Base-by-base conservation (phyloP, 2,113 vertebrate genomes). In the Ia io region DNA sequence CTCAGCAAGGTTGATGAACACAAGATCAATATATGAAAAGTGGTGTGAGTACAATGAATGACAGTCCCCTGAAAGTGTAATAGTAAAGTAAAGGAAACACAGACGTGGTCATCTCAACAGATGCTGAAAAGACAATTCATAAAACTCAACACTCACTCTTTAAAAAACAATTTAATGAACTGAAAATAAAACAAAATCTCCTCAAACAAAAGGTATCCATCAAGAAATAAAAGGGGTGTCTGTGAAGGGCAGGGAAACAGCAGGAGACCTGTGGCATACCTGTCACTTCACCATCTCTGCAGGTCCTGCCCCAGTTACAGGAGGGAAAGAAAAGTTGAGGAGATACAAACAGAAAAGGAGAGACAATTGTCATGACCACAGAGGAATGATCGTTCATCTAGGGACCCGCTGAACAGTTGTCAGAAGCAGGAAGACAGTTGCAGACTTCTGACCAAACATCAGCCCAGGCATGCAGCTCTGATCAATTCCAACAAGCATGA, bases 401-500 rank as follows among this genome's bases (percentile, higher is more conserved):
- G 25, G 35, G 11, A 13, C 0, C 25, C 32, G 3, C 42, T 2
- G 44, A 9, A 10, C 22, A 18, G 9, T 1, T 10, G 28, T 25
- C 0, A 4, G 23, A 2, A 22, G 44, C 30, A 44, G 1, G 16
- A 13, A 20, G 42, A 4, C 44, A 1, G 20, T 40, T 2, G 32
- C 4, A 13, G 47, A 8, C 7, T 4, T 2, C 4, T 6, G 18
- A 51, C 10, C 4, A 49, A 32, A 16, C 5, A 20, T 1, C 32
- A 12, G 16, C n/a, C 53, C 74, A 6, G 30, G 65, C 53, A 7
- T 0, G 0, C 20, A 17, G 30, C 56, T 44, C 3, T 0, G 42
- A 13, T 13, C 30, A 6, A 10, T 3, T 2, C 71, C 80, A 49
- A 28, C 23, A 6, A 4, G 0, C 1, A 0, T 0, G 32, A n/a